These are phyloP conservation scores for Dysdera silvatica DNA, from an alignment of 1,140 invertebrate species.

Conservation along the genomic window DNA sequence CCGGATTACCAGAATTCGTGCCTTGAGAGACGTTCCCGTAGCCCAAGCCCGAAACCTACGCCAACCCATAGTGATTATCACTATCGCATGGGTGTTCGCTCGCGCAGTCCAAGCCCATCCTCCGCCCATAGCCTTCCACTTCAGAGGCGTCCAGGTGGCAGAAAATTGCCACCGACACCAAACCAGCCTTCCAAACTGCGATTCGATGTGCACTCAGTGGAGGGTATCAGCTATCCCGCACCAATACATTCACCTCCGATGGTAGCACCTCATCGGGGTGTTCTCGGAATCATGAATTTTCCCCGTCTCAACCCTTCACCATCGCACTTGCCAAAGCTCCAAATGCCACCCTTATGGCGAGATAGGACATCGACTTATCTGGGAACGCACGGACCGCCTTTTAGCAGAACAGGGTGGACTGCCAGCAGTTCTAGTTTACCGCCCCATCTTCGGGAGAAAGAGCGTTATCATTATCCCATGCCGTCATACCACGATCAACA, in stretches of 20 bases:
- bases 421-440: slow-evolving; percentile 1
- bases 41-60: slow-evolving; percentile 47
- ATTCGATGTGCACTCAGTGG: slow-evolving; percentile 51
- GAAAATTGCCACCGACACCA: slow-evolving; percentile 68
- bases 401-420: slow-evolving; percentile 15
- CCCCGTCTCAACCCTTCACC: slow-evolving; percentile 86
- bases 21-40: slow-evolving; percentile 57
- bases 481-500: slow-evolving; percentile 12
- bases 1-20: slow-evolving; percentile 38
- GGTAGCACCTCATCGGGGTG: slow-evolving; percentile 41
- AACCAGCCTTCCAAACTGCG: slow-evolving; percentile 67
- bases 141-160: slow-evolving; percentile 24
- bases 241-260: slow-evolving; percentile 43
- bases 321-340: slow-evolving; percentile 53
- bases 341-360: slow-evolving; percentile 27
- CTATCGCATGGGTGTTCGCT: slow-evolving; percentile 39
- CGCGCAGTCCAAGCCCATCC: slow-evolving; percentile 45
- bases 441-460: slow-evolving; percentile 1
- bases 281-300: slow-evolving; percentile 61
- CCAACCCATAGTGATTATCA: slow-evolving; percentile 43
- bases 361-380: slow-evolving; percentile 24
- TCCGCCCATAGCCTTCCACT: slow-evolving; percentile 31
- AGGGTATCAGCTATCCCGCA: slow-evolving; percentile 36
- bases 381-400: slow-evolving; percentile 13
- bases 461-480: slow-evolving; percentile 9